A percentile compares a stretch with the other conserved stretches of the same genome.
Conservation (phyloP, 2,113 vertebrate genomes). For the Proteles cristata region DNA sequence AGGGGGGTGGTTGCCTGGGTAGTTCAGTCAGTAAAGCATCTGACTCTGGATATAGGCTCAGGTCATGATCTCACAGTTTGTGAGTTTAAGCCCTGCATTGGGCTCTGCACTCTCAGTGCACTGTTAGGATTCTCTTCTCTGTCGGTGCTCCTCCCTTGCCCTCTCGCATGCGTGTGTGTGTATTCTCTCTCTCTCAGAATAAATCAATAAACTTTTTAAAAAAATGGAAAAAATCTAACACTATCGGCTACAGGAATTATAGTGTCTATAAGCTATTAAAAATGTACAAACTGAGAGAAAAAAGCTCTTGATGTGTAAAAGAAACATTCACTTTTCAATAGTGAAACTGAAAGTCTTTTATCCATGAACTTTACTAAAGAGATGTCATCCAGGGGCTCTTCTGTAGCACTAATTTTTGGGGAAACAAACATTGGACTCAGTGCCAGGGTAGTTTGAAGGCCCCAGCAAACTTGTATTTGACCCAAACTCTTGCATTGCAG, state of each 20-base stretch:
- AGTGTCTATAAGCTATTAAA: not conserved
- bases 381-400: not conserved
- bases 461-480: not conserved
- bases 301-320: not conserved
- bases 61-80: no score
- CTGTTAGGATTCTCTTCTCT: no score
- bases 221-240: not conserved
- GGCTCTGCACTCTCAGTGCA: no score
- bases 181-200: no score
- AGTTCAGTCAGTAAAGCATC: no score
- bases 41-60: no score
- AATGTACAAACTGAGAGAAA: not conserved
- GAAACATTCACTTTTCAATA: not conserved
- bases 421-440: not conserved
- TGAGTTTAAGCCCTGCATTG: no score
- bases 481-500: conserved; percentile 26
- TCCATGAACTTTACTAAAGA: not conserved
- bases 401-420: not conserved
- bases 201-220: no score
- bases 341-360: not conserved
- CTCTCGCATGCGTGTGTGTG: no score
- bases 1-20: no score
- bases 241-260: not conserved
- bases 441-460: not conserved
- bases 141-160: no score